A percentile compares a stretch with the other conserved stretches of the same genome.
phyloP scores from a whole-genome alignment of 2,888 invertebrate species.

The Cartodere bifasciata region DNA sequence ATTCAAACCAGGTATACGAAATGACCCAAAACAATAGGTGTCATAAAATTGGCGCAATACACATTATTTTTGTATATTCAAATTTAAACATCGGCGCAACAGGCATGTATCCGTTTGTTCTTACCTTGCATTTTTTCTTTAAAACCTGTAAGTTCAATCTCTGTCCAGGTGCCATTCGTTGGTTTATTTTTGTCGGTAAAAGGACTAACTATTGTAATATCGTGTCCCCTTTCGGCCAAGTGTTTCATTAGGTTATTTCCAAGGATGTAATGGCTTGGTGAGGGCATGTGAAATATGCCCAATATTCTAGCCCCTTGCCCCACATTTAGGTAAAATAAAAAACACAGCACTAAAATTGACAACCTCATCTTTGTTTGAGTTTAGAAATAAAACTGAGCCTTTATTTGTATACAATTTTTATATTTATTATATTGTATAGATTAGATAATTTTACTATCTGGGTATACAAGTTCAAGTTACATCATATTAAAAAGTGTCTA shows the following conservation, averaged over 20 bases:
- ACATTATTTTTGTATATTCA: no score
- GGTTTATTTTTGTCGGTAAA: conserved; percentile 21
- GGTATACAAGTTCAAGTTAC: no score
- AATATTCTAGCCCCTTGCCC: conserved; percentile 18
- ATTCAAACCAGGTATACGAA: no score
- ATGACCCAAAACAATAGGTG: no score
- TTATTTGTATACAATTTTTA: no score
- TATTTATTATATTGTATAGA: no score
- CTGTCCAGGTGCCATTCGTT: conserved; percentile 31
- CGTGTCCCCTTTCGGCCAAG: conserved; percentile 31
- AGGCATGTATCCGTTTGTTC: neutral
- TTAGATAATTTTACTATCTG: no score
- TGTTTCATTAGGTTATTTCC: conserved; percentile 18
- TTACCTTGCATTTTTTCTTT: conserved; percentile 3
- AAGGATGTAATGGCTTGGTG: conserved; percentile 20
- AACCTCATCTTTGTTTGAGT: neutral
- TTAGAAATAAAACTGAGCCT: no score
- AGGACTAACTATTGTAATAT: conserved; percentile 27
- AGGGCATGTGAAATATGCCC: conserved; percentile 20
- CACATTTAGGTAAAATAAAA: neutral
- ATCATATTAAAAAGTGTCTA: no score
- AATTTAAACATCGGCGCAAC: no score
- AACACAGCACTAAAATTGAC: neutral
- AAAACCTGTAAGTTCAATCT: conserved; percentile 20
- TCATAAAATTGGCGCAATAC: no score